Conservation (phyloP, 2,888 invertebrate genomes). For the Epsilonema sp. region DNA sequence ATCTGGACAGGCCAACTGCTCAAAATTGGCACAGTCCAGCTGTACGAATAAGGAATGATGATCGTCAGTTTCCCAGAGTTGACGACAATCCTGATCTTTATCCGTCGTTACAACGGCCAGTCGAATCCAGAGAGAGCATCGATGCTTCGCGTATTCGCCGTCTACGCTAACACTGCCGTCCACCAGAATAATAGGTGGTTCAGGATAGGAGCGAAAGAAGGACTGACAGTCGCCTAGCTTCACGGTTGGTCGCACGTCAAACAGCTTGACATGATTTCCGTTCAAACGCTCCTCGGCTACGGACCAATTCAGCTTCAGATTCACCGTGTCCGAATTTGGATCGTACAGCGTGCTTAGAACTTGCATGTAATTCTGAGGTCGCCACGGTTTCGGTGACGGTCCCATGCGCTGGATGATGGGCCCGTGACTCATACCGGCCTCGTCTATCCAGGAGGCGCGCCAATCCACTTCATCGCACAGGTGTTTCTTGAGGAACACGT, state of each 20-base stretch:
- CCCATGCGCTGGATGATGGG: not conserved
- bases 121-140: not conserved
- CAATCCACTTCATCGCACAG: conserved; percentile 2
- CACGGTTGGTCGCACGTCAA: not conserved
- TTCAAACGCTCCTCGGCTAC: not conserved
- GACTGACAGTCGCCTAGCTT: not conserved
- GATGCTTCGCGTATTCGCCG: too few relatives aligned
- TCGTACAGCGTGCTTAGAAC: not conserved
- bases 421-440: not conserved
- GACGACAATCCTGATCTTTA: not conserved
- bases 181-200: too few relatives aligned
- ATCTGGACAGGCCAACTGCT: not conserved
- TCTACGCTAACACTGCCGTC: too few relatives aligned
- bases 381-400: not conserved
- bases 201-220: not conserved
- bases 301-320: not conserved
- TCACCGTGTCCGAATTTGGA: not conserved
- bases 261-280: not conserved
- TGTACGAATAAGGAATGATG: not conserved
- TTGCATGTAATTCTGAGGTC: not conserved
- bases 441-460: not conserved
- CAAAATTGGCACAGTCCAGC: not conserved
- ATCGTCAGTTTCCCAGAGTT: not conserved
- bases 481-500: conserved; percentile 1
- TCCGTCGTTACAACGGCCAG: not conserved